Conservation (phyloP, 2,888 invertebrate genomes). For the Bugulina stolonifera region DNA sequence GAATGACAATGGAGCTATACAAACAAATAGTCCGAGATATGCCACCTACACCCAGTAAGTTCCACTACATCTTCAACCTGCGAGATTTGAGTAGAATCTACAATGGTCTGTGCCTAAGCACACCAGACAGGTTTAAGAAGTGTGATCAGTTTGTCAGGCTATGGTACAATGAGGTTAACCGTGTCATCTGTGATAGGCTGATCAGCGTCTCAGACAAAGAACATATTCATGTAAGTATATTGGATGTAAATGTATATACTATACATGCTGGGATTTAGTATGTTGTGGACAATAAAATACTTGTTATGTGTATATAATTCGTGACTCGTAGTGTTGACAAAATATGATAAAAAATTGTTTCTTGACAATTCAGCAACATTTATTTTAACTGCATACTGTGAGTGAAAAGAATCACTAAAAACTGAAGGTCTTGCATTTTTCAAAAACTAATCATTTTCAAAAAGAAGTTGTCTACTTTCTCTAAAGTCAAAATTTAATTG, state of each 20-base stretch:
- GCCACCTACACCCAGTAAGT: conserved; percentile 85
- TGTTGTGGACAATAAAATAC: too few species aligned
- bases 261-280: too few species aligned
- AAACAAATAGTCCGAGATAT: conserved; percentile 69
- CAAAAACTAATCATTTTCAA: too few species aligned
- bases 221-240: conserved; percentile 44
- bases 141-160: conserved; percentile 70
- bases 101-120: conserved; percentile 73
- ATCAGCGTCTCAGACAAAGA: conserved; percentile 60
- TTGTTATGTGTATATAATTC: too few species aligned
- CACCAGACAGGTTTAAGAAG: conserved; percentile 65
- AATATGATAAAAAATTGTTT: too few species aligned
- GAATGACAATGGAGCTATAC: conserved; percentile 75
- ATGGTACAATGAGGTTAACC: conserved; percentile 83
- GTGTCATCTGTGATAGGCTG: conserved; percentile 81
- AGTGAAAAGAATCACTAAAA: too few species aligned
- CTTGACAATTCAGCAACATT: too few species aligned
- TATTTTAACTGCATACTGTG: too few species aligned
- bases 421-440: too few species aligned
- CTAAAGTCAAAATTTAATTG: neutral
- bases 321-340: too few species aligned
- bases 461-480: neutral
- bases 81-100: conserved; percentile 80
- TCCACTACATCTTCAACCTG: conserved; percentile 90
- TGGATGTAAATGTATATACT: too few species aligned